Conservation (phyloP, 2,888 invertebrate genomes). For the Cheilosia soror region DNA sequence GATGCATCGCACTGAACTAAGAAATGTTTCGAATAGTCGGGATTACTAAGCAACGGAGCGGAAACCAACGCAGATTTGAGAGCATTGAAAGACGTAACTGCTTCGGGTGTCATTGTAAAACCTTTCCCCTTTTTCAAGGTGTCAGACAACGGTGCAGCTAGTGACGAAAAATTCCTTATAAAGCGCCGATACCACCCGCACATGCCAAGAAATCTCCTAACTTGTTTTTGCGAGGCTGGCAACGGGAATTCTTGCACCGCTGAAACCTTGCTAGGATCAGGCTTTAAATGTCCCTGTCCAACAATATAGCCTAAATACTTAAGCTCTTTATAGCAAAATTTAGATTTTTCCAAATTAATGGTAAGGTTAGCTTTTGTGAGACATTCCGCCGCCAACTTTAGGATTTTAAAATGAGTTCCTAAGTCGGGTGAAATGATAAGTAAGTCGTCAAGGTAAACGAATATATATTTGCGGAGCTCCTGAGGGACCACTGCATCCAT, state of each 20-base stretch:
- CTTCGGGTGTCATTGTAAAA: neutral
- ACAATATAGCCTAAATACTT: constrained; percentile 66
- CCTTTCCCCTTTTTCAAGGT: constrained; percentile 25
- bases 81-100: constrained; percentile 24
- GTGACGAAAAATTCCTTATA: constrained; percentile 60
- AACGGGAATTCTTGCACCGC: constrained; percentile 61
- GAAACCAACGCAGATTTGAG: constrained; percentile 32
- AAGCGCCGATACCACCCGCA: constrained; percentile 75
- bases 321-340: constrained; percentile 55
- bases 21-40: constrained; percentile 43
- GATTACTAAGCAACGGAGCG: constrained; percentile 34
- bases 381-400: constrained; percentile 45
- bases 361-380: constrained; percentile 64
- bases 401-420: constrained; percentile 43
- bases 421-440: constrained; percentile 61
- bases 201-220: constrained; percentile 72
- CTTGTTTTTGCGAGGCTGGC: constrained; percentile 68
- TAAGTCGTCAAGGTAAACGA: constrained; percentile 66
- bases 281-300: constrained; percentile 45
- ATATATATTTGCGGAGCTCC: constrained; percentile 46
- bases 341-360: constrained; percentile 63
- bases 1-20: constrained; percentile 58
- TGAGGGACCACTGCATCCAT: constrained; percentile 55
- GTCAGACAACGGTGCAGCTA: constrained; percentile 39
- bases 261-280: constrained; percentile 40